These are phyloP conservation scores for Sandelia bainsii DNA, from an alignment of 2,797 vertebrate species.

Conservation along the genomic window DNA sequence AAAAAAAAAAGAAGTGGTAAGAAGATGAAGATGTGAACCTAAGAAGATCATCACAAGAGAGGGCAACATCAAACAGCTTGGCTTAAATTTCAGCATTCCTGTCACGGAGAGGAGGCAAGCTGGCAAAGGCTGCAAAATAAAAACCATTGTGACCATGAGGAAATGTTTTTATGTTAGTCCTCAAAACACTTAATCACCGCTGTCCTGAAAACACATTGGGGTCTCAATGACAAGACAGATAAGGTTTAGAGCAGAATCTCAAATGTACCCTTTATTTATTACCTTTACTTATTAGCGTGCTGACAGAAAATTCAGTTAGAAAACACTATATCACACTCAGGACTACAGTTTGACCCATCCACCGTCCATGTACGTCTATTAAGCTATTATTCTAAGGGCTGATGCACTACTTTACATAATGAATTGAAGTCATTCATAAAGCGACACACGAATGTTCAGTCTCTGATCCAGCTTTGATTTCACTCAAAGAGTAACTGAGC, in stretches of 20 bases:
- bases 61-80: constrained; percentile 42
- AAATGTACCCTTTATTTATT: too few relatives aligned
- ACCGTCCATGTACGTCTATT: too few relatives aligned
- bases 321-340: too few relatives aligned
- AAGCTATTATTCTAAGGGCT: too few relatives aligned
- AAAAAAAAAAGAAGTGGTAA: constrained; percentile 2
- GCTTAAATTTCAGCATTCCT: constrained; percentile 37
- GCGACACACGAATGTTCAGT: too few relatives aligned
- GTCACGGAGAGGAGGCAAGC: constrained; percentile 19
- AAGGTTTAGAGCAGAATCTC: background rate
- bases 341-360: too few relatives aligned
- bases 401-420: too few relatives aligned
- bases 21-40: constrained; percentile 37
- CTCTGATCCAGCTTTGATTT: too few relatives aligned
- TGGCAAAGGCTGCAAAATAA: constrained; percentile 11
- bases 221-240: background rate
- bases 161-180: constrained; percentile 11
- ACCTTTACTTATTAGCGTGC: too few relatives aligned
- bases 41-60: constrained; percentile 37
- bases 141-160: constrained; percentile 12
- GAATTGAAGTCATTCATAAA: too few relatives aligned
- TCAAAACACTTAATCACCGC: background rate
- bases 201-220: constrained; percentile 1
- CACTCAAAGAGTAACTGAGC: too few relatives aligned
- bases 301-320: too few relatives aligned